Evolutionary conservation across 2,888 invertebrate species (phyloP).

Genomic region (Plusia festucae): DNA sequence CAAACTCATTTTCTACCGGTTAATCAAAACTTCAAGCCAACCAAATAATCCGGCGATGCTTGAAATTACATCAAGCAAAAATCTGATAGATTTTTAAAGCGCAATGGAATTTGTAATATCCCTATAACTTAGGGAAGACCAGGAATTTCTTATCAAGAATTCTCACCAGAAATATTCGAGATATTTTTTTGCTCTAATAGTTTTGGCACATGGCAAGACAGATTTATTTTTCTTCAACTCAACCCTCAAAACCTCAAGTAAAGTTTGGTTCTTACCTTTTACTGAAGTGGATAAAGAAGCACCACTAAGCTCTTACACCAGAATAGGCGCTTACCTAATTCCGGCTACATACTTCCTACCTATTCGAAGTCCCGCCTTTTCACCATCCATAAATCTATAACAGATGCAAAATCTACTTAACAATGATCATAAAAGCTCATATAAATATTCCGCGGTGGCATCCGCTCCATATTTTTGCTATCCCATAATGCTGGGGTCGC

Average conservation of each 20-base stretch:
- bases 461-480: slow-evolving; percentile 41
- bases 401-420: neutral
- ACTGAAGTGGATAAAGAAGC: too few species aligned
- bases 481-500: slow-evolving; percentile 39
- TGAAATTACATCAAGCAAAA: slow-evolving; percentile 48
- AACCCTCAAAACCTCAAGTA: too few species aligned
- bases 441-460: slow-evolving; percentile 14
- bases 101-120: slow-evolving; percentile 9
- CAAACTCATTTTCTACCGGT: slow-evolving; percentile 17
- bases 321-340: too few species aligned
- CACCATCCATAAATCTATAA: neutral
- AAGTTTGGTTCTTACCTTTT: too few species aligned
- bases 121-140: neutral
- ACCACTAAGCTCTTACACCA: too few species aligned
- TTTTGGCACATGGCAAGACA: neutral
- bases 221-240: neutral
- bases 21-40: slow-evolving; percentile 43
- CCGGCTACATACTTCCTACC: too few species aligned
- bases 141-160: slow-evolving; percentile 1
- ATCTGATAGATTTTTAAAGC: slow-evolving; percentile 41
- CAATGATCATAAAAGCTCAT: neutral
- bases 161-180: slow-evolving; percentile 1
- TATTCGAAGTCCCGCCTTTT: neutral
- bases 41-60: slow-evolving; percentile 46
- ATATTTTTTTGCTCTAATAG: neutral